Evolutionary conservation across 2,113 vertebrate species (phyloP), one percentile per base, ranked within the genome.

Genomic region (Rallus limicola): DNA sequence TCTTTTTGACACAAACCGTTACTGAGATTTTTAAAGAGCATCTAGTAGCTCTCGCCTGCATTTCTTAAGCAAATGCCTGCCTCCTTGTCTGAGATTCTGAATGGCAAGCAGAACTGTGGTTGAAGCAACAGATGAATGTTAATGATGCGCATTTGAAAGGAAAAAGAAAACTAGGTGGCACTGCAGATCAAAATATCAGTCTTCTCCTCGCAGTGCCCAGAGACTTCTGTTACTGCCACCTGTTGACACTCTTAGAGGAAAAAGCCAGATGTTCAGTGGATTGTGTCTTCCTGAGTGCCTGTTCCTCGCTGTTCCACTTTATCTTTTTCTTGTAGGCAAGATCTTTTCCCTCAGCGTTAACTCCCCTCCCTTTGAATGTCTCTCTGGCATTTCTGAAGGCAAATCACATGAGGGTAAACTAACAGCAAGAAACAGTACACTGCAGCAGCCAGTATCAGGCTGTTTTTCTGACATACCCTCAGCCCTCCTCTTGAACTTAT

Each of bases 121-220:
- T 91, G 52, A 87, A 42, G 46, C 82, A 65, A 52, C 17, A 76
- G 31, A 40, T 34, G 56, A 76, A 85, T 89, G 28, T 87, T 69
- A 91, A 56, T 74, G 59, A 65, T 68, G 36, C 28, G 18, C 2
- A 24, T 76, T 48, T 85, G 42, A 84, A 83, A 63, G 20, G 31
- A 90, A 63, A 52, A 59, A 60, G 36, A 52, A 93, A 90, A 93
- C 88, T 95, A 96, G 96, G 24, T 97, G 97, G 96, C 93, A 94
- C 86, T 97, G 90, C 33, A 9, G 84, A 40, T 89, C 90, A 88
- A 94, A 70, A n/a, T 76, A 93, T 26, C 38, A 44, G 8, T 59
- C 31, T 68, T 70, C n/a, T 89, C 16, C 36, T 82, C 63, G 42
- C 44, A 28, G 42, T 59, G 42, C 34, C 81, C n/a, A 31, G 48